Conservation (phyloP, 2,113 vertebrate genomes). For the Marmota flaviventris region DNA sequence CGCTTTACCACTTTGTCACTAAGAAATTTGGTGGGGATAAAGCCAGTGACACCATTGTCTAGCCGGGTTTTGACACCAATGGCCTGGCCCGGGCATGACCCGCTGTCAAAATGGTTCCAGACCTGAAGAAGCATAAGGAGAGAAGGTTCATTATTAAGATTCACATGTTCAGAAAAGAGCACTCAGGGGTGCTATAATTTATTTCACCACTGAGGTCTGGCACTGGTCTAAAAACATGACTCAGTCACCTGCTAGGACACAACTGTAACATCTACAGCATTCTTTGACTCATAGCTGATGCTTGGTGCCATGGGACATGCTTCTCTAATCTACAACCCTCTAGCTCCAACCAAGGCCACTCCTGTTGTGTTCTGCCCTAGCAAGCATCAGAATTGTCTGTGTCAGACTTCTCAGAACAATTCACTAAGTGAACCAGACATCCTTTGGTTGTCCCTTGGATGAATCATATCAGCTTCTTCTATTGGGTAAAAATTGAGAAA, state of each 20-base stretch:
- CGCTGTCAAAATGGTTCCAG: conserved; percentile 99
- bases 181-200: neutral
- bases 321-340: neutral
- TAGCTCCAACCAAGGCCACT: neutral
- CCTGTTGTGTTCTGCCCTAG: neutral
- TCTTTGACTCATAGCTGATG: neutral
- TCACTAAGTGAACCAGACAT: neutral
- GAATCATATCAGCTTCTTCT: conserved; percentile 31
- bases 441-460: neutral
- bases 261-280: neutral
- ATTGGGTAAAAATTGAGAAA: neutral
- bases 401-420: neutral
- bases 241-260: neutral
- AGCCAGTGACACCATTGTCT: conserved; percentile 98
- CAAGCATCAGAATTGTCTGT: neutral
- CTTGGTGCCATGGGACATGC: neutral
- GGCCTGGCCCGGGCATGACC: conserved; percentile 98
- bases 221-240: neutral
- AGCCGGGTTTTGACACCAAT: conserved; percentile 96
- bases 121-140: conserved; percentile 88
- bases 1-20: conserved; percentile 99
- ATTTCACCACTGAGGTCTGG: neutral
- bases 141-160: neutral
- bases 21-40: conserved; percentile 98
- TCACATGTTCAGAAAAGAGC: neutral